A percentile compares a stretch with the other conserved stretches of the same genome.
These are phyloP conservation scores for Centropus unirufus DNA, from an alignment of 2,113 vertebrate species.

Conservation along the genomic window DNA sequence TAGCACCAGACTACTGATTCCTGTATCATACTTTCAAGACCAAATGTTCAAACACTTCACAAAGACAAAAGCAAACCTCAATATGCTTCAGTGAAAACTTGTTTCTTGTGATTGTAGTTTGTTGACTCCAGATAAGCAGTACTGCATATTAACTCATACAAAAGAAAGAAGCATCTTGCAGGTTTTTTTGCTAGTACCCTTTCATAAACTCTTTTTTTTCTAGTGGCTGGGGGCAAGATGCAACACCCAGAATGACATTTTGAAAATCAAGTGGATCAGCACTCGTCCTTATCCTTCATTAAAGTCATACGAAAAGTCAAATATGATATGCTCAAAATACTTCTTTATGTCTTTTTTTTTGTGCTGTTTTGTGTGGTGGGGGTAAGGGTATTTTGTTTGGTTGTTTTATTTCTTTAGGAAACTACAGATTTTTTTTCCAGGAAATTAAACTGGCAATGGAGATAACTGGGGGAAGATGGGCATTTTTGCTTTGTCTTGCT, in stretches of 20 bases:
- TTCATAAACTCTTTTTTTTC: not conserved
- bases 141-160: not conserved
- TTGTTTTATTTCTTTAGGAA: not conserved
- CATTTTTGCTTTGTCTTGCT: not conserved
- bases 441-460: not conserved
- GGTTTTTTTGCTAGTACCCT: not conserved
- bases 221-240: rapidly evolving
- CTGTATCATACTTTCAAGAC: not conserved
- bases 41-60: not conserved
- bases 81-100: not conserved
- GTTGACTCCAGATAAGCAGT: not conserved
- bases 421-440: not conserved
- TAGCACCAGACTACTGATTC: not conserved
- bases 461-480: not conserved
- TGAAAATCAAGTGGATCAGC: not conserved
- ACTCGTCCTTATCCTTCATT: not conserved
- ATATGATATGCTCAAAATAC: not conserved
- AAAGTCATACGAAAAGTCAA: not conserved
- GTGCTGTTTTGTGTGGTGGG: not conserved
- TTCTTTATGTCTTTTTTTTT: not conserved
- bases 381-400: not conserved
- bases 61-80: slow-evolving; percentile 4
- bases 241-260: not conserved
- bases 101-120: not conserved
- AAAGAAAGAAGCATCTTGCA: not conserved